A percentile compares a stretch with the other conserved stretches of the same genome.
These are phyloP conservation scores for Acridotheres tristis DNA, from an alignment of 2,797 vertebrate genomes.

Conservation along the genomic window DNA sequence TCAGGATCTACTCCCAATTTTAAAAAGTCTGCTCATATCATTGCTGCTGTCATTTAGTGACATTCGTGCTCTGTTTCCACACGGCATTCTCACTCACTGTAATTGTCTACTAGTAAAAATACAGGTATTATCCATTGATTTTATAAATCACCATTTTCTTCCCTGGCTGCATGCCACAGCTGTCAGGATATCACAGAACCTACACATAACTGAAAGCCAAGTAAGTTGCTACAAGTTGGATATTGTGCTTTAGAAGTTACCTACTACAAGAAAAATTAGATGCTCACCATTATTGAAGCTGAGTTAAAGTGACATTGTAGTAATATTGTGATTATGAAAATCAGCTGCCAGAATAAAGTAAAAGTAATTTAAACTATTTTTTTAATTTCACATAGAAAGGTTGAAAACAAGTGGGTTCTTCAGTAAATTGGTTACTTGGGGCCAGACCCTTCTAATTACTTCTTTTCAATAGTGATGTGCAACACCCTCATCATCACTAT, in stretches of 20 bases:
- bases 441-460: neutral
- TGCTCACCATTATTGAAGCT: neutral
- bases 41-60: constrained; percentile 2
- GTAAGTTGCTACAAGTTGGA: neutral
- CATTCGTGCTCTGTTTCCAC: neutral
- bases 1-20: constrained; percentile 32
- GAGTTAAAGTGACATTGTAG: neutral
- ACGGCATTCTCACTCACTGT: constrained; percentile 7
- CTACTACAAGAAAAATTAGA: neutral
- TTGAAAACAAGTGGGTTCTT: neutral
- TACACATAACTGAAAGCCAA: neutral
- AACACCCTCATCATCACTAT: neutral
- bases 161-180: neutral
- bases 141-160: constrained; percentile 36
- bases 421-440: neutral
- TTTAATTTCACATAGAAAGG: neutral
- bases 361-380: neutral
- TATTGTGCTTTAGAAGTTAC: neutral
- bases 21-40: neutral
- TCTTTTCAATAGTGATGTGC: neutral
- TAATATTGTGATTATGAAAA: neutral
- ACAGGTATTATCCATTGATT: constrained; percentile 18
- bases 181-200: neutral
- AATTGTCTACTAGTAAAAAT: constrained; percentile 48
- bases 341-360: neutral